Evolutionary conservation across 2,888 invertebrate genomes (phyloP), one percentile per base, ranked within the genome.

Genomic region (Cantharis rufa): DNA sequence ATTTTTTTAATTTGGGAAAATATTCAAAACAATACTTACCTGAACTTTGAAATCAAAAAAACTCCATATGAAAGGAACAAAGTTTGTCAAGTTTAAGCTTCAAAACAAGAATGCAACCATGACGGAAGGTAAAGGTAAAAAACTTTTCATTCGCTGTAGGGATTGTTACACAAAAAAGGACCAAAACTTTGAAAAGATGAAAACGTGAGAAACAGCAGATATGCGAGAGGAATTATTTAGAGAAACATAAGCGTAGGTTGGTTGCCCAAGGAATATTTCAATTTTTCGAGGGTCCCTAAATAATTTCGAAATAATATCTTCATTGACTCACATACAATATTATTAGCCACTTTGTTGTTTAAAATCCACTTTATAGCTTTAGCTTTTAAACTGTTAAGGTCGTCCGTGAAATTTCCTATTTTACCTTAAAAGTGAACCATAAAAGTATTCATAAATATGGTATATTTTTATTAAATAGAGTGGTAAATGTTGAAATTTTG

Each of bases 201-300:
- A 82, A 83, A 83, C 84, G 84, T 84, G 84, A 84, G 84, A 84
- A 84, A 83, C 82, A 82, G 81, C 81, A 81, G 83, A 82, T 82
- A 78, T 75, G 83, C 82, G 78, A 75, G 78, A 76, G 81, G 83
- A 84, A 84, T 83, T 83, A 81, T 24, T 24, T 18, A 77, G 80
- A 80, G 78, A 77, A 75, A 27, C 72, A 15, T 21, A 15, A n/a
- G 48, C n/a, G 48, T 48, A 48, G 48, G 48, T 48, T 7, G 48
- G 7, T 48, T n/a, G n/a, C n/a, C 9, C n/a, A n/a, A 48, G n/a
- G 5, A 13, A 32, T 13, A 32, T 13, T 13, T 32, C 13, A 24
- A 24, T 24, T 13, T 32, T 48, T 1, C 7, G n/a, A 48, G 4
- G n/a, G 7, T n/a, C 5, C 7, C n/a, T n/a, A 4, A 48, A n/a